phyloP scores from a whole-genome alignment of 2,113 vertebrate genomes.

The Casuarius casuarius region DNA sequence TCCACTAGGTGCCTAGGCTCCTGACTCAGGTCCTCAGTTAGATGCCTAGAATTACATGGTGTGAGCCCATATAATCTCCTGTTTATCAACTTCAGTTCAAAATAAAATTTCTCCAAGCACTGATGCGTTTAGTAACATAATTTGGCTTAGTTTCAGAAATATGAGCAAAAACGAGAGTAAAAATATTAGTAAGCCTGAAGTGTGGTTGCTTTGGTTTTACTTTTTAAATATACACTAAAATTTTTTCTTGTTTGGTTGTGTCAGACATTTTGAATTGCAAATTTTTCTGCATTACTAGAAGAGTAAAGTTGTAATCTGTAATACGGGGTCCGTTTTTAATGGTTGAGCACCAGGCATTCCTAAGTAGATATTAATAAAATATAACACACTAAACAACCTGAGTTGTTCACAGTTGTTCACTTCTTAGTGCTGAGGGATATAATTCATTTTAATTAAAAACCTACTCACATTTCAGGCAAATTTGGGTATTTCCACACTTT shows the following conservation, averaged over 20 bases:
- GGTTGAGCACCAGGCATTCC: neutral
- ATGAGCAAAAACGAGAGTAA: neutral
- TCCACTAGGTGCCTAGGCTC: rapidly evolving
- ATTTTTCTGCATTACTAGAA: neutral
- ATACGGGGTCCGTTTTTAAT: too few species aligned
- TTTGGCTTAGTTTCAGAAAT: neutral
- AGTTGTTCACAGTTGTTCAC: neutral
- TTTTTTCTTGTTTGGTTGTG: neutral
- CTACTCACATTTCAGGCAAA: neutral
- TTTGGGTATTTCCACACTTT: neutral
- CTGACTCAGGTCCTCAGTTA: rapidly evolving
- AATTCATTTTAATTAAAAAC: neutral
- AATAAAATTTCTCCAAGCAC: neutral
- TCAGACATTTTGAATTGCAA: neutral
- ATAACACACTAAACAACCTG: neutral
- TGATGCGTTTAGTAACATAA: neutral
- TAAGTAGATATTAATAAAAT: neutral
- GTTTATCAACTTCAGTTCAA: neutral
- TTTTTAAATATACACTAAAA: neutral
- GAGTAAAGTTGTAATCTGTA: neutral
- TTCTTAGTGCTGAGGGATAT: too few species aligned
- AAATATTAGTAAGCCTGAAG: neutral
- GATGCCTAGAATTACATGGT: rapidly evolving
- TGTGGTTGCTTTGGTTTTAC: neutral
- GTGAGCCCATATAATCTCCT: rapidly evolving